These are phyloP conservation scores for Schizothorax lantsangensis DNA, from an alignment of 2,797 vertebrate species.

Conservation along the genomic window DNA sequence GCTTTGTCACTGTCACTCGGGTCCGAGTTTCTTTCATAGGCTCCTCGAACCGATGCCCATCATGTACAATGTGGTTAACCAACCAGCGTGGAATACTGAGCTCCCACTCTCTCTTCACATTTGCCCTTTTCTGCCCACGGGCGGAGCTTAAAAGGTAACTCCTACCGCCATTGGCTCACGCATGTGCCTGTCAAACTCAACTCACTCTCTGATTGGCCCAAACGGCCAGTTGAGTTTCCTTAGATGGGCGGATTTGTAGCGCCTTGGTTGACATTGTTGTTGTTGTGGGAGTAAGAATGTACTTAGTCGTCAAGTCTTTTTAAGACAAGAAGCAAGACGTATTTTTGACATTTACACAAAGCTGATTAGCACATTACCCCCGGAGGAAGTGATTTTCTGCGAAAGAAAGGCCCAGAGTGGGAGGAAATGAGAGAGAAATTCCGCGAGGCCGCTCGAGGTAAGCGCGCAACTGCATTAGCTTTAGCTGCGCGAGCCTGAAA, in stretches of 20 bases:
- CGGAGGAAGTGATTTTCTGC: not conserved
- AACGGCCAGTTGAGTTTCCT: not conserved
- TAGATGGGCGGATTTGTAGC: conserved; percentile 64
- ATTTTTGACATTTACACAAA: conserved; percentile 64
- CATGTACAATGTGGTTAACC: conserved; percentile 59
- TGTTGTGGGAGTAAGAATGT: conserved; percentile 83
- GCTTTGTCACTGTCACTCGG: conserved; percentile 66
- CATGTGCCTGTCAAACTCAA: conserved; percentile 26
- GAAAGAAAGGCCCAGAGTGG: conserved; percentile 57
- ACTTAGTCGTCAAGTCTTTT: conserved; percentile 77
- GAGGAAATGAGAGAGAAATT: conserved; percentile 69
- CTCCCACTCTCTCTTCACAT: conserved; percentile 58
- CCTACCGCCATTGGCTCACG: conserved; percentile 60
- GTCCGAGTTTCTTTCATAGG: conserved; percentile 65
- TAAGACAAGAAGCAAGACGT: conserved; percentile 59
- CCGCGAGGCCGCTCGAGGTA: conserved; percentile 77
- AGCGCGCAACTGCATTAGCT: conserved; percentile 69
- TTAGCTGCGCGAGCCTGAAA: conserved; percentile 55
- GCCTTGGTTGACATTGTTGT: conserved; percentile 80
- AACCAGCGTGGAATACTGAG: conserved; percentile 60
- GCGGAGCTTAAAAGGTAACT: conserved; percentile 48
- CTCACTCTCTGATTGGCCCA: conserved; percentile 66
- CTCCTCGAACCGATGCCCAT: conserved; percentile 39
- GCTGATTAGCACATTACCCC: conserved; percentile 56
- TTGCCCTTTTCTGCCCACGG: conserved; percentile 56